Evolutionary conservation across 2,113 vertebrate genomes (phyloP).

Genomic region (Gasterosteus aculeatus): DNA sequence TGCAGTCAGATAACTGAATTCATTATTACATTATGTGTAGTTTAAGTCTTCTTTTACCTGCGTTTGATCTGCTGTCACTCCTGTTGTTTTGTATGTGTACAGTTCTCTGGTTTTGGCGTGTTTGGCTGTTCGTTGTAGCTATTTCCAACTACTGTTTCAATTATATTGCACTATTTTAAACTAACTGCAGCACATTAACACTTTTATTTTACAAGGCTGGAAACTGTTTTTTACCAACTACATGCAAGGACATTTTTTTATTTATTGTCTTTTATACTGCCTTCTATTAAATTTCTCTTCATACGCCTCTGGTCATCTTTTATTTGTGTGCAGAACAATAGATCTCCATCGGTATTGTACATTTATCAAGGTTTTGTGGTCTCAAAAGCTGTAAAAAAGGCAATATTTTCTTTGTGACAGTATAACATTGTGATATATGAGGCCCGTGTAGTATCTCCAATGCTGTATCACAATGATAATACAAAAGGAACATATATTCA

Average conservation of each 20-base stretch:
- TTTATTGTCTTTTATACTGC: slow-evolving; percentile 71
- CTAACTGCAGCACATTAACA: slow-evolving; percentile 67
- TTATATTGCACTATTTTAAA: slow-evolving; percentile 79
- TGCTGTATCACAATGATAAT: not conserved
- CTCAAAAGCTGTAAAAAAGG: not conserved
- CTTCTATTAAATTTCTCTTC: slow-evolving; percentile 79
- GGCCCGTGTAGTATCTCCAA: not conserved
- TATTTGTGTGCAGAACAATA: slow-evolving; percentile 17
- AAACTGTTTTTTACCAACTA: slow-evolving; percentile 67
- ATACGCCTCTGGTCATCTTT: slow-evolving; percentile 26
- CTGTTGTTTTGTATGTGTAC: slow-evolving; percentile 27
- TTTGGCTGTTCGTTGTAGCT: slow-evolving; percentile 47
- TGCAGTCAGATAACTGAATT: slow-evolving; percentile 20
- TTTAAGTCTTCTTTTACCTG: slow-evolving; percentile 12
- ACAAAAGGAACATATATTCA: not conserved
- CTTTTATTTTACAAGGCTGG: slow-evolving; percentile 67
- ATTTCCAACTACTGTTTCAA: slow-evolving; percentile 72
- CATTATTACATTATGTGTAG: slow-evolving; percentile 2
- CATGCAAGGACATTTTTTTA: slow-evolving; percentile 60
- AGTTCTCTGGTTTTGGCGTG: slow-evolving; percentile 22
- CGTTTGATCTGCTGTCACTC: slow-evolving; percentile 38
- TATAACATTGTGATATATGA: not conserved
- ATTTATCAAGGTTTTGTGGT: not conserved
- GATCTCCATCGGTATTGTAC: not conserved
- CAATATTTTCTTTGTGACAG: not conserved